Base-by-base conservation (phyloP, 2,113 vertebrate species). In the Gracilinanus agilis region DNA sequence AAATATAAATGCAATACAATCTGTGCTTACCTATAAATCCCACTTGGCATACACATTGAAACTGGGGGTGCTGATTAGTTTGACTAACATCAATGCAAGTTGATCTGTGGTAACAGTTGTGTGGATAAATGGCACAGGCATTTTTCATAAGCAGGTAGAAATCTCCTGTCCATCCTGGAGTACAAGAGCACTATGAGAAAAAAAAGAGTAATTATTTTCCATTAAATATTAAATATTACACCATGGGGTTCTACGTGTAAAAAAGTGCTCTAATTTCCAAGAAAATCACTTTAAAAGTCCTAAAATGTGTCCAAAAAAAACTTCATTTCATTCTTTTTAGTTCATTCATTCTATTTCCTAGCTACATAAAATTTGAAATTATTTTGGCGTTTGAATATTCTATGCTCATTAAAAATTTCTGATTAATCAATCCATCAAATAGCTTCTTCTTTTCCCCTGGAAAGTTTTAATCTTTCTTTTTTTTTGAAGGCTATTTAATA, bases 131-230 rank as follows among this genome's bases (percentile, higher is more conserved):
- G 95, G 98, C 94, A 93, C 98, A 99, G 92, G 98, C 96, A 90
- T 99, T 98, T 91, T 98, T 98, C 90, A 98, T 97, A 97, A 98
- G 97, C 27, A 98, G 98, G 97, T 98, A 99, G 54, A 98, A 98
- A 96, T 99, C 97, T 93, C 98, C 99, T 12, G 96, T 98, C 98
- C 97, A 99, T 54, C 98, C 98, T 40, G 97, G 98, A 89, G 97
- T 96, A 93, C 99, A 99, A 95, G 99, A 93, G 90, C 99, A 99
- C 99, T 99, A 97, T 13, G 98, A 94, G 96, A 89, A 92, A 94
- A 21, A 96, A 90, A 55, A 3, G 94, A 0, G 58, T 54, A 90
- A 88, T 53, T 53, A 54, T 3, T 29, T 88, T 90, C 13, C n/a
- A n/a, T 10, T 25, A 34, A 75, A 56, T 90, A 83, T 21, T 75